These are phyloP conservation scores for Cryptocephalus moraei DNA, from an alignment of 2,888 invertebrate species.

Conservation along the genomic window DNA sequence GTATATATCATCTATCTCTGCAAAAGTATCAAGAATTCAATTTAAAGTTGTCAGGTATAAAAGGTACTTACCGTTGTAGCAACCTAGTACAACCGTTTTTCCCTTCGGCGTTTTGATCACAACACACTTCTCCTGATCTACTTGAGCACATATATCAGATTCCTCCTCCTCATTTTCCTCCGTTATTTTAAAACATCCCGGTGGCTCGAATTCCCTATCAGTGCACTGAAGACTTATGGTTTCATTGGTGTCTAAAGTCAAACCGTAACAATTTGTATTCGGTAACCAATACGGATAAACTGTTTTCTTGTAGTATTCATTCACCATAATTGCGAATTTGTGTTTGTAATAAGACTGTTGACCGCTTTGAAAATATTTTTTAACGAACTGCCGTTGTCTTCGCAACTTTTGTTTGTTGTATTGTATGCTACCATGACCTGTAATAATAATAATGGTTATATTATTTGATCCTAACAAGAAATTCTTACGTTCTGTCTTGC, in stretches of 20 bases:
- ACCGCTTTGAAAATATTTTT: background rate
- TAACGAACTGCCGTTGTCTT: background rate
- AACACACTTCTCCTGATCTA: slow-evolving; percentile 1
- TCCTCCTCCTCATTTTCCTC: background rate
- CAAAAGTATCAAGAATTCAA: too few species aligned
- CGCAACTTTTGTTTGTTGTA: background rate
- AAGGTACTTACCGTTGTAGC: background rate
- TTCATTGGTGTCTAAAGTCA: slow-evolving; percentile 2
- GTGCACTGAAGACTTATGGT: slow-evolving; percentile 1
- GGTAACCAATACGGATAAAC: slow-evolving; percentile 1
- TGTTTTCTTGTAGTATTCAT: background rate
- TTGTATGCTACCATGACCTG: background rate
- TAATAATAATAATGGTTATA: too few species aligned
- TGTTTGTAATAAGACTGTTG: background rate
- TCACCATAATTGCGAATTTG: background rate
- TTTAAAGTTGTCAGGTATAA: background rate
- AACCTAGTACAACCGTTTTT: background rate
- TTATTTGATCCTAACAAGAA: too few species aligned
- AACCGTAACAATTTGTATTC: slow-evolving; percentile 1
- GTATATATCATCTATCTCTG: too few species aligned
- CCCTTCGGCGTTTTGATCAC: background rate
- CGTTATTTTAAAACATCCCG: background rate
- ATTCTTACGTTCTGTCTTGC: too few species aligned
- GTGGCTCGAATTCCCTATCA: background rate
- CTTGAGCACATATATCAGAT: background rate